These are phyloP conservation scores for Strongylocentrotus purpuratus DNA, from an alignment of 35 echinoderm and acorn worm species.

Conservation along the genomic window DNA sequence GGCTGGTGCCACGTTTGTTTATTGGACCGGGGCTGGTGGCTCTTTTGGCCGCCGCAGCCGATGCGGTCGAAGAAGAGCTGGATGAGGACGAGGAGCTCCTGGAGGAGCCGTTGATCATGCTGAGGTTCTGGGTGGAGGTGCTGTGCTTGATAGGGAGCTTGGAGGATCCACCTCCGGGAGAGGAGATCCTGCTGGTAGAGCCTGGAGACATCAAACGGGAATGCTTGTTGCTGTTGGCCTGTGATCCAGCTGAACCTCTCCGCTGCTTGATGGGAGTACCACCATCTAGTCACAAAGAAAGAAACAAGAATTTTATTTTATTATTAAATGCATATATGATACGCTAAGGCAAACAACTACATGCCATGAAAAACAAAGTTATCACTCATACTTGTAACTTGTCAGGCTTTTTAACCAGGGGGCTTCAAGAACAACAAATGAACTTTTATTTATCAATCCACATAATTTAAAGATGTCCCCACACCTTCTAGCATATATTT, in stretches of 20 bases:
- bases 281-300: not conserved
- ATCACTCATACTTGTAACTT: too few relatives aligned
- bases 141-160: conserved; percentile 48
- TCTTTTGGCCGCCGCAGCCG: conserved; percentile 24
- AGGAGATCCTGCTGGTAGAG: not conserved
- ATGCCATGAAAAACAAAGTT: too few relatives aligned
- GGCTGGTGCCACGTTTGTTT: conserved; percentile 11
- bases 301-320: not conserved
- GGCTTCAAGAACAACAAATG: too few relatives aligned
- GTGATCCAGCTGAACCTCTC: conserved; percentile 29
- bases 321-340: not conserved
- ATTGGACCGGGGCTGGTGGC: not conserved
- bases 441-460: too few relatives aligned
- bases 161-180: conserved; percentile 33
- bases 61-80: not conserved
- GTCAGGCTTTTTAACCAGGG: too few relatives aligned
- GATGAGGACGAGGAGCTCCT: not conserved
- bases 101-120: not conserved
- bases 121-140: conserved; percentile 47
- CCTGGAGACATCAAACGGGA: not conserved
- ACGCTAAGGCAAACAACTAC: not conserved
- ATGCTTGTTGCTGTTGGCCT: conserved; percentile 20
- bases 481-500: too few relatives aligned
- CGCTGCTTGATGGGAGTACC: conserved; percentile 11
- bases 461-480: too few relatives aligned